Percentiles rank a stretch among this genome's conserved stretches.
Conservation (phyloP, 2,113 vertebrate species). For the Alexandromys fortis region DNA sequence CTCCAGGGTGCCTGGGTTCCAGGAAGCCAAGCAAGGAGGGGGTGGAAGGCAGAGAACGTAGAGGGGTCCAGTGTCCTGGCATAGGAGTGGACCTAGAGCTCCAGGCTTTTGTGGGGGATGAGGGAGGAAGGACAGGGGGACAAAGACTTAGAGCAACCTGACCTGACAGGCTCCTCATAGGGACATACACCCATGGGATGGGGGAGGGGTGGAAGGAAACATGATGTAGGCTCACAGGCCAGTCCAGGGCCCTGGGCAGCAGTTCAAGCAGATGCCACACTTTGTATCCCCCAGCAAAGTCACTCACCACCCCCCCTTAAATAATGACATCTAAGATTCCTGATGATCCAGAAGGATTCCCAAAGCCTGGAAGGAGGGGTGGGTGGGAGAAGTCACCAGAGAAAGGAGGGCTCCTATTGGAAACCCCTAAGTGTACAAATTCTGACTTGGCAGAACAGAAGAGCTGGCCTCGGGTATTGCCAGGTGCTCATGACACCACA, state of each 20-base stretch:
- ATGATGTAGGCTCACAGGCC: not conserved
- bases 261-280: not conserved
- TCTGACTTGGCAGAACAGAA: not conserved
- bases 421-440: not conserved
- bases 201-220: not conserved
- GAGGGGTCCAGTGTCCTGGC: conserved; percentile 46
- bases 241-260: not conserved
- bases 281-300: not conserved
- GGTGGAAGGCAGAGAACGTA: conserved; percentile 43
- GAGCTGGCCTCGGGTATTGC: not conserved
- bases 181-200: not conserved
- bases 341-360: not conserved
- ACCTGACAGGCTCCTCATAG: not conserved
- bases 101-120: not conserved
- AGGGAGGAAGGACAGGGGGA: no score
- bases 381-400: not conserved
- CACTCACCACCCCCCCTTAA: not conserved
- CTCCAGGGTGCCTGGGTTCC: conserved; percentile 79
- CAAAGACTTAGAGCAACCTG: not conserved
- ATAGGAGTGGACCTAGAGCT: not conserved
- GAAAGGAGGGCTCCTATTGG: not conserved
- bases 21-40: conserved; percentile 70
- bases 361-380: not conserved
- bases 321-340: conserved; percentile 40
- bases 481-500: not conserved